phyloP scores from a whole-genome alignment of 2,888 invertebrate species.

The Thecocarcelia acutangulata region DNA sequence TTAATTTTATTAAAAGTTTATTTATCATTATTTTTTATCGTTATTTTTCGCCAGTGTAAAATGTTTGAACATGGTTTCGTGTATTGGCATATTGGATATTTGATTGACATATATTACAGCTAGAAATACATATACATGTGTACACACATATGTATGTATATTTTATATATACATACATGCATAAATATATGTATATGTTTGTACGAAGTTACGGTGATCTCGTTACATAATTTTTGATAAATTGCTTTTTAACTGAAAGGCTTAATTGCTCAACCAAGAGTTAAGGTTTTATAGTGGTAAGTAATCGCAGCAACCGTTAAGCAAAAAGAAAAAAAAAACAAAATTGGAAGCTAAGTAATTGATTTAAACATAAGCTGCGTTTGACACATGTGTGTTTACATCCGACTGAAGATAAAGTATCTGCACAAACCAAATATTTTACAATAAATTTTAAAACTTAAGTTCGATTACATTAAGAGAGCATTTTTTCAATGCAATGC shows the following conservation, averaged over 20 bases:
- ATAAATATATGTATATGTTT: too few relatives aligned
- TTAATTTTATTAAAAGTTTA: constrained; percentile 41
- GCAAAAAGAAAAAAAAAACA: neutral
- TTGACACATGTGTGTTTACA: constrained; percentile 31
- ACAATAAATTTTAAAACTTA: constrained; percentile 26
- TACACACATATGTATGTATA: too few relatives aligned
- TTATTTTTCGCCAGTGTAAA: constrained; percentile 2
- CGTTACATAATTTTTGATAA: constrained; percentile 63
- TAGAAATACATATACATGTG: neutral
- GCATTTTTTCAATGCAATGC: too few relatives aligned
- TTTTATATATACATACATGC: too few relatives aligned
- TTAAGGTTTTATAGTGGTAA: neutral
- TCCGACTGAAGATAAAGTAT: constrained; percentile 20
- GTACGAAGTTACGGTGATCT: constrained; percentile 7
- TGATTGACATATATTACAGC: constrained; percentile 61
- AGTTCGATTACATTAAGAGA: constrained; percentile 6
- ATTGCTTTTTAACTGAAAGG: constrained; percentile 55
- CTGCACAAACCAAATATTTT: constrained; percentile 19
- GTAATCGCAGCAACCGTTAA: neutral
- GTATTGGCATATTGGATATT: constrained; percentile 20
- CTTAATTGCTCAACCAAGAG: constrained; percentile 32
- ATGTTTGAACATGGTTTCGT: constrained; percentile 20
- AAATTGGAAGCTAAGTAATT: constrained; percentile 3
- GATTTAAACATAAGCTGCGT: constrained; percentile 23
- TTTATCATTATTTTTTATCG: neutral